These are phyloP conservation scores for Danio jaintianensis DNA, from an alignment of 2,797 vertebrate genomes.

Conservation along the genomic window DNA sequence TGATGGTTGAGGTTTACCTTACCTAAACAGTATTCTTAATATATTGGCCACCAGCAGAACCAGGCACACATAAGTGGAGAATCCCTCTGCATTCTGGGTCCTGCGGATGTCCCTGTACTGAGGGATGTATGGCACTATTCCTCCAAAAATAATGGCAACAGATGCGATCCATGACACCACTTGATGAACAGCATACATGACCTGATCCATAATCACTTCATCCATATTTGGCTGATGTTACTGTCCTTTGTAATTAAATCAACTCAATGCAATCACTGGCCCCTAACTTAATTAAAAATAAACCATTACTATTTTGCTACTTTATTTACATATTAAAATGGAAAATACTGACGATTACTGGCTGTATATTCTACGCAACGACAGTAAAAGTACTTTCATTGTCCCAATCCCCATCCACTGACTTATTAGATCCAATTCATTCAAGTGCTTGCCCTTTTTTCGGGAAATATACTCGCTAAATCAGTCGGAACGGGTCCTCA, in stretches of 20 bases:
- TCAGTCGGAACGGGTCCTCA: background rate
- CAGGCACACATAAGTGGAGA: constrained; percentile 94
- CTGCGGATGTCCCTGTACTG: constrained; percentile 93
- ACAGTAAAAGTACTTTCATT: constrained; percentile 8
- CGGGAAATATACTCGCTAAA: background rate
- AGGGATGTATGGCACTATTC: constrained; percentile 93
- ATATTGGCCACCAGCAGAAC: constrained; percentile 95
- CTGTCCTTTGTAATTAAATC: background rate
- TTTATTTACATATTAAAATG: background rate
- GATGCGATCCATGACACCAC: constrained; percentile 89
- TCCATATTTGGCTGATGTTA: constrained; percentile 78
- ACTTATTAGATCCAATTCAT: constrained; percentile 18
- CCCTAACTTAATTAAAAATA: background rate
- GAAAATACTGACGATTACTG: background rate
- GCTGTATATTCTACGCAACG: background rate
- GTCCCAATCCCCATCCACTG: constrained; percentile 8
- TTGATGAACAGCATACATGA: constrained; percentile 76
- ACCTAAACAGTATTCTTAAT: constrained; percentile 95
- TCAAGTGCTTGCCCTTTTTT: background rate
- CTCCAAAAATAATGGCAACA: constrained; percentile 93
- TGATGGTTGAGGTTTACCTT: constrained; percentile 45
- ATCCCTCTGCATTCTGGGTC: constrained; percentile 93
- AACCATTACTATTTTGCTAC: background rate
- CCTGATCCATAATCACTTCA: constrained; percentile 80
- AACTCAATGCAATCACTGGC: background rate